These are phyloP conservation scores for Austrolebias charrua DNA, from an alignment of 2,797 vertebrate genomes.

Conservation along the genomic window DNA sequence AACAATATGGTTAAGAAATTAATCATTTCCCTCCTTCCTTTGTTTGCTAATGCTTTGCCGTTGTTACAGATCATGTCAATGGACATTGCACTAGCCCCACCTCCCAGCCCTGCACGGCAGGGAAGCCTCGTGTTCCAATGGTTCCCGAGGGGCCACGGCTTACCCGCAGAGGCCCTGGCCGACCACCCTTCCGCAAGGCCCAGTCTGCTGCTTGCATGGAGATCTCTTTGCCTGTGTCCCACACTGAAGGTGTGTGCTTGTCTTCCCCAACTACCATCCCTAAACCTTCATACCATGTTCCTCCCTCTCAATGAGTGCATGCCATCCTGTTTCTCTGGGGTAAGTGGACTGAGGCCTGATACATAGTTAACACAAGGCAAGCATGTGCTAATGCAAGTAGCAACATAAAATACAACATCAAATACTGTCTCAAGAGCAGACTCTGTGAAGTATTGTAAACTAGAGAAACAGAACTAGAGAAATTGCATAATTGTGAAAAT, in stretches of 20 bases:
- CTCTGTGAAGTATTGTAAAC: not conserved
- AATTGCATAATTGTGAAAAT: too few species aligned
- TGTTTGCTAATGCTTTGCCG: conserved; percentile 81
- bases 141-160: conserved; percentile 90
- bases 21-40: conserved; percentile 53
- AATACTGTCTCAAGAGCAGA: not conserved
- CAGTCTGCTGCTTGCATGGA: conserved; percentile 99
- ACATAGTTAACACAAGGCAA: conserved; percentile 54
- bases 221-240: conserved; percentile 94
- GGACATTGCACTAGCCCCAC: conserved; percentile 97
- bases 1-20: conserved; percentile 37
- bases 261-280: conserved; percentile 57
- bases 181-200: conserved; percentile 98
- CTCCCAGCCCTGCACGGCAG: conserved; percentile 89
- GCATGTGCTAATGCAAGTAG: conserved; percentile 67
- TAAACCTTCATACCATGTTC: conserved; percentile 48
- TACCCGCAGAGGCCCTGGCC: conserved; percentile 91
- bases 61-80: conserved; percentile 95
- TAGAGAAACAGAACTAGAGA: too few species aligned
- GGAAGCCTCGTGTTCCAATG: conserved; percentile 88
- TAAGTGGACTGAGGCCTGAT: conserved; percentile 56
- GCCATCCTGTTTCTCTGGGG: conserved; percentile 49
- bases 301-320: conserved; percentile 59
- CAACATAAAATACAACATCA: conserved; percentile 7
- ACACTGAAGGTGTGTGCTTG: conserved; percentile 94